These are phyloP conservation scores for Philhelius pedissequus DNA, from an alignment of 2,888 invertebrate species.

Conservation along the genomic window DNA sequence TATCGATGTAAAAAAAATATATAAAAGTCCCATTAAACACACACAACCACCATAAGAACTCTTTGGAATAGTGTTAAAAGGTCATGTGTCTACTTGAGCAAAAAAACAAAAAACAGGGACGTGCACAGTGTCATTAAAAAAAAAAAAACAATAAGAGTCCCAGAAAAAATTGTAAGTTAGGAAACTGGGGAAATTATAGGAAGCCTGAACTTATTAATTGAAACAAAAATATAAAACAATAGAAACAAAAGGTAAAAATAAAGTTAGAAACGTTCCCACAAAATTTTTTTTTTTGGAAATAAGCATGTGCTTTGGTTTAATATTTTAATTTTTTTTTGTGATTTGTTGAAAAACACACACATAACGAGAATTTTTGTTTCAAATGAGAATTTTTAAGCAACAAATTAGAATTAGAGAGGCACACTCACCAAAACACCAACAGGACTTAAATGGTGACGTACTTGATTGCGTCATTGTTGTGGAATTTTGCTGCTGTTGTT, in stretches of 20 bases:
- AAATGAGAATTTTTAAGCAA: conserved; percentile 53
- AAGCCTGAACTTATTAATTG: too few species aligned
- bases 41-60: not conserved
- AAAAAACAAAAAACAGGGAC: conserved; percentile 39
- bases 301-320: conserved; percentile 25
- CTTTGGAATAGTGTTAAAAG: conserved; percentile 49
- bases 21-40: not conserved
- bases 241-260: not conserved
- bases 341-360: conserved; percentile 34
- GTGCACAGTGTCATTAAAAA: conserved; percentile 25
- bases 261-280: conserved; percentile 67
- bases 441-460: conserved; percentile 75
- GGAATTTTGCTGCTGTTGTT: conserved; percentile 69
- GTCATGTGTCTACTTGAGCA: conserved; percentile 51
- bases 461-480: conserved; percentile 67
- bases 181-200: not conserved
- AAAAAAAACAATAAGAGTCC: conserved; percentile 14
- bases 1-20: conserved; percentile 5
- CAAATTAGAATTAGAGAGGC: conserved; percentile 59
- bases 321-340: not conserved
- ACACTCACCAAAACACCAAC: conserved; percentile 79
- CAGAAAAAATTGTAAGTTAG: not conserved
- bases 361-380: conserved; percentile 36
- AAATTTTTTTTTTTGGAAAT: conserved; percentile 17
- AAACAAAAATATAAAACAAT: not conserved